Base-by-base conservation (phyloP, 2,797 vertebrate genomes). In the Sebastes variabilis region DNA sequence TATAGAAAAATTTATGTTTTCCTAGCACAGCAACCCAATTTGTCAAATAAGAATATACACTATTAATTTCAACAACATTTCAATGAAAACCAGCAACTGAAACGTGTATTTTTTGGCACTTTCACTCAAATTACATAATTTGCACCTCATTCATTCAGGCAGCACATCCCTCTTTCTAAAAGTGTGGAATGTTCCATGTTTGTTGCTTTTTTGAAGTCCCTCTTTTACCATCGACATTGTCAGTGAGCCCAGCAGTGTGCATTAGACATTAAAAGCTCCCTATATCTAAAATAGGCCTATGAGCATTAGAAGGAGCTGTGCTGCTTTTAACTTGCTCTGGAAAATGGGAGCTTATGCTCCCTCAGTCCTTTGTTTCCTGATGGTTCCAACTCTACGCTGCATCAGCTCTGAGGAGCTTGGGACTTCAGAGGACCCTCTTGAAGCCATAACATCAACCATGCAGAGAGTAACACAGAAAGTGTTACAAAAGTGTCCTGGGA, bases 371-470 rank as follows among this genome's bases (percentile, higher is more conserved):
- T 94, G 91, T 94, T 92, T 95, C 92, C 88, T 92, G 90, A 94
- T 94, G 92, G 92, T 89, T 93, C 89, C 89, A 88, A 80, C 90
- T 89, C 93, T 79, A 76, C 85, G 75, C 92, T 91, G 93, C 94
- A 89, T 89, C 85, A 88, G 88, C 93, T 93, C 91, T 89, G 92
- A 92, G 90, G 91, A 92, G 90, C 89, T 85, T 58, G 81, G 86
- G 93, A 94, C 94, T 96, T 96, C 95, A 95, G 90, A 96, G 87
- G 81, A 81, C 36, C 84, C 90, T 94, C 93, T 93, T 95, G 93
- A 96, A 96, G 94, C 90, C 88, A 76, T 81, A 93, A 93, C 94
- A 95, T 96, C 94, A 96, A 94, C 94, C 89, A 78, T 72, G 80
- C 89, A 86, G 87, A 90, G 88, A 92, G 83, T 88, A 88, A 90